A percentile compares a stretch with the other conserved stretches of the same genome.
Conservation (phyloP, 2,797 vertebrate species). For the Morus bassanus region DNA sequence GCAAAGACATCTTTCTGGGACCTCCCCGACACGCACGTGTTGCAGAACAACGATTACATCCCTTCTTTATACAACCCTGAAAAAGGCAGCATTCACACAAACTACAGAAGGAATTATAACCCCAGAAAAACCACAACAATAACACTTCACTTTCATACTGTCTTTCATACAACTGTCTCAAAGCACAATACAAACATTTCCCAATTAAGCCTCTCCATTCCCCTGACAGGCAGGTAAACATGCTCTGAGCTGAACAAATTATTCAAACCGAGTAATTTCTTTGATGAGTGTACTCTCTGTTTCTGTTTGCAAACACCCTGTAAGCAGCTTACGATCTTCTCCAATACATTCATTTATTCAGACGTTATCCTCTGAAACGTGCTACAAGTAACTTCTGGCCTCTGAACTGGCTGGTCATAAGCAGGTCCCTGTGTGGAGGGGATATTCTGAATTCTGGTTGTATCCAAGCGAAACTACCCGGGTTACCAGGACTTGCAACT, state of each 20-base stretch:
- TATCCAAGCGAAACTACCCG: background rate
- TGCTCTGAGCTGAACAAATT: background rate
- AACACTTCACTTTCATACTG: accelerated
- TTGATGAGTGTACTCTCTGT: conserved; percentile 19
- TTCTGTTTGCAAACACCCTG: conserved; percentile 42
- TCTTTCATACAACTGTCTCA: background rate
- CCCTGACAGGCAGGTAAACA: conserved; percentile 28
- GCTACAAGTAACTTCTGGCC: conserved; percentile 10
- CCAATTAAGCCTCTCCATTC: background rate
- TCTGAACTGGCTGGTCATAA: background rate
- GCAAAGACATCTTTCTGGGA: background rate
- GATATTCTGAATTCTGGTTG: background rate
- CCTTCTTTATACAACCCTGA: background rate
- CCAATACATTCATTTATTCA: conserved; percentile 8
- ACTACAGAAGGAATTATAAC: background rate
- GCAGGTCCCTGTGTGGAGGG: background rate
- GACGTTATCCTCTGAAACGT: background rate
- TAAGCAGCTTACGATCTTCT: conserved; percentile 6
- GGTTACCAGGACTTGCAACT: background rate
- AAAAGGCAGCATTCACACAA: background rate
- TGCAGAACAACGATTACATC: background rate
- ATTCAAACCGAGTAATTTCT: conserved; percentile 11
- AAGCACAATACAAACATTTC: background rate
- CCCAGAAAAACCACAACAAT: background rate
- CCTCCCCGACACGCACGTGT: accelerated